Evolutionary conservation across 2,888 invertebrate genomes (phyloP), one percentile per base, ranked within the genome.

Genomic region (Prosapia bicincta): DNA sequence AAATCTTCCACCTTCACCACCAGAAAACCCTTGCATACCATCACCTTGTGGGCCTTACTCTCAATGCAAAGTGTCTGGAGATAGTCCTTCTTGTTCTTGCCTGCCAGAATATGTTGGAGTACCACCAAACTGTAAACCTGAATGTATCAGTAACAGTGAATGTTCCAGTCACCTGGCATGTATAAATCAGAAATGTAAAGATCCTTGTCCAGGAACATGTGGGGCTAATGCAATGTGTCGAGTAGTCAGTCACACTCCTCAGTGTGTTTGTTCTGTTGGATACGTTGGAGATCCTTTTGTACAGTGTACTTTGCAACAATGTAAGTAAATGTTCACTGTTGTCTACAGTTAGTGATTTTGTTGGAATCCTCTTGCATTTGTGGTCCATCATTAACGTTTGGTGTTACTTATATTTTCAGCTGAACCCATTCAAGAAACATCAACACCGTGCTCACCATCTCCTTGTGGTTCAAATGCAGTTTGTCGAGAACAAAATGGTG

Each of bases 21-120:
- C 75, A 65, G 69, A 69, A 15, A 77, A 80, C 32, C 87, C 88
- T 6, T 94, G 94, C 83, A 83, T 90, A 73, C 93, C 93, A 30
- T 91, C 92, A 43, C 93, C 94, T 0, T 95, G 95, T 83, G 94
- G 95, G 26, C 89, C 90, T 30, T 92, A 93, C 83, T 90, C 94
- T 3, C 88, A 91, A 82, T 95, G 95, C 82, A 88, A 89, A 77
- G 89, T 91, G 79, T 85, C 88, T 20, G 89, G 90, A 77, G 89
- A 88, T 54, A 85, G 87, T 26, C 92, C 93, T 26, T 90, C 91
- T 43, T 95, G 94, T 83, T 89, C 92, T 69, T 95, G 94, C 82
- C 83, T 91, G 75, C 85, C 89, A 43, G 90, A 89, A 80, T 94
- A 91, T 82, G 87, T 89, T 76, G 94, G 94, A 71, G 89, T 90